These are phyloP conservation scores for Myoxocephalus aenaeus DNA, from an alignment of 2,797 vertebrate species.

Conservation along the genomic window DNA sequence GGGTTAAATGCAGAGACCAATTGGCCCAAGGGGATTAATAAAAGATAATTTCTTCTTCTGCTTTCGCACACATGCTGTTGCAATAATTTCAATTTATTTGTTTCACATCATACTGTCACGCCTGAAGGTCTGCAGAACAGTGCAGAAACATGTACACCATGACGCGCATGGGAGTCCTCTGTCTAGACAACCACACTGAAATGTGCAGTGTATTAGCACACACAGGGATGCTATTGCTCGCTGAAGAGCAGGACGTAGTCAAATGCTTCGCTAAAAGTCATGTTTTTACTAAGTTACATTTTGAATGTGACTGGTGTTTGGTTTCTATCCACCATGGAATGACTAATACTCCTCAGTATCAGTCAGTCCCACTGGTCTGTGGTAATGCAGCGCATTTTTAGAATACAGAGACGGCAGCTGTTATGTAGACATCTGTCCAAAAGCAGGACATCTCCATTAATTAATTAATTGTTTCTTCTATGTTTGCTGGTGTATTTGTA, in stretches of 20 bases:
- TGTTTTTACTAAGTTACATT: neutral
- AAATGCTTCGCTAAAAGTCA: neutral
- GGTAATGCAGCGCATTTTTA: neutral
- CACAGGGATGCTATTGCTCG: neutral
- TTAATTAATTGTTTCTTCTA: neutral
- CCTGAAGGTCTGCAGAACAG: constrained; percentile 14
- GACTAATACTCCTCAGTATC: constrained; percentile 15
- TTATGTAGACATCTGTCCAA: neutral
- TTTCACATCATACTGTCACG: constrained; percentile 13
- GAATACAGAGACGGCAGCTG: neutral
- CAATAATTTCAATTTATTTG: constrained; percentile 20
- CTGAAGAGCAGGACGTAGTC: neutral
- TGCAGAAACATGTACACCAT: neutral
- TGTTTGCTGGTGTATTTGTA: neutral
- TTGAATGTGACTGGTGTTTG: constrained; percentile 3
- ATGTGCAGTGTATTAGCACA: neutral
- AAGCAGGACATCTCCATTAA: neutral
- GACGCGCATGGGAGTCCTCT: neutral
- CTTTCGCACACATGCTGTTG: constrained; percentile 34
- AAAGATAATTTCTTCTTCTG: neutral
- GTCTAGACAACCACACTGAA: neutral
- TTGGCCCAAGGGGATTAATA: too few species aligned
- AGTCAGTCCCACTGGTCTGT: constrained; percentile 13
- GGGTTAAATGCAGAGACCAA: too few species aligned
- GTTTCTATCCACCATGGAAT: constrained; percentile 1